Evolutionary conservation across 2,888 invertebrate species (phyloP).

Genomic region (Argyresthia albistria): DNA sequence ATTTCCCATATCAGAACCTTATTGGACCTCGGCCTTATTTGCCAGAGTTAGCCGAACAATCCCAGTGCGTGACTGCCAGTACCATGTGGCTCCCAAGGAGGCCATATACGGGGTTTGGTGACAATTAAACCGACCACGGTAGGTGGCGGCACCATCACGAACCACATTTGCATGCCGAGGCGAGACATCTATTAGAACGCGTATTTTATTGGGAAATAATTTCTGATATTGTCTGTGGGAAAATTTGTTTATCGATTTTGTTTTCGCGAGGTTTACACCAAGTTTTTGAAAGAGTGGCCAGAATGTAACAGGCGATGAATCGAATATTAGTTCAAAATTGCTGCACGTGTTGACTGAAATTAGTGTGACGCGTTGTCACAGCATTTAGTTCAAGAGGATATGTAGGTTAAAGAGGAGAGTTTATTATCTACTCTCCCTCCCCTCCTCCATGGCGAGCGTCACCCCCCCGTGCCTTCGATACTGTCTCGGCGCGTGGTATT

Average conservation of each 20-base stretch:
- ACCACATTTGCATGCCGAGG: slow-evolving; percentile 26
- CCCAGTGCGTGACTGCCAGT: not conserved
- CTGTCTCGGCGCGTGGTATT: too few species aligned
- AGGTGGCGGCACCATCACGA: slow-evolving; percentile 29
- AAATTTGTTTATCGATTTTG: not conserved
- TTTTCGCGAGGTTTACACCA: too few species aligned
- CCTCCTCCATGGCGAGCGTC: too few species aligned
- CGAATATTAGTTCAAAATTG: too few species aligned
- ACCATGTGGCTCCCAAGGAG: not conserved
- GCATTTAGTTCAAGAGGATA: too few species aligned
- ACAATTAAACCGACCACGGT: slow-evolving; percentile 34
- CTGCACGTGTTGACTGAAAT: too few species aligned
- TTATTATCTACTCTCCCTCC: too few species aligned
- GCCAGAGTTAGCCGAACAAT: not conserved
- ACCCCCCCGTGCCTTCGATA: too few species aligned
- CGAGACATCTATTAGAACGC: not conserved
- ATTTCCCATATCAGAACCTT: not conserved
- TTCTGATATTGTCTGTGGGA: not conserved
- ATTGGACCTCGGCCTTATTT: slow-evolving; percentile 2
- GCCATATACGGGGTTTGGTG: slow-evolving; percentile 24
- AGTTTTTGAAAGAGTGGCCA: too few species aligned
- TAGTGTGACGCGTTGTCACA: too few species aligned
- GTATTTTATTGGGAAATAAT: not conserved
- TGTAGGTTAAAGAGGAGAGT: too few species aligned
- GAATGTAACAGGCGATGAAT: too few species aligned